Conservation (phyloP, 2,797 vertebrate species). For the Petrocephalus sullivani region DNA sequence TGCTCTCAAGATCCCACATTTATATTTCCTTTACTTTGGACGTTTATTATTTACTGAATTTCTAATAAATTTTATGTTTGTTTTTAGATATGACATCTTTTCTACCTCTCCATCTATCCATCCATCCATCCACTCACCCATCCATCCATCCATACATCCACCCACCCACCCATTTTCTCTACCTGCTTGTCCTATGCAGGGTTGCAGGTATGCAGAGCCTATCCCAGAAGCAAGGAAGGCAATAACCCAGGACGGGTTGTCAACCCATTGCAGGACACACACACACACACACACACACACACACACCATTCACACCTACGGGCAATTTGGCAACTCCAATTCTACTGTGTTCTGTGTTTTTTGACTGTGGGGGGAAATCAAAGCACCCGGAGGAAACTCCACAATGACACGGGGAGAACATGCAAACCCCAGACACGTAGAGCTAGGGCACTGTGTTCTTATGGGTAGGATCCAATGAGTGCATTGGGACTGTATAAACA, state of each 20-base stretch:
- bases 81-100: not conserved
- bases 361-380: not conserved
- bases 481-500: not conserved
- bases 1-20: not conserved
- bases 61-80: not conserved
- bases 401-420: not conserved
- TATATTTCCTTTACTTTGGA: not conserved
- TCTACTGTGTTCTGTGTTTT: not conserved
- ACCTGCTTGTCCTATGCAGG: not conserved
- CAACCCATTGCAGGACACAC: not conserved
- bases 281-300: not conserved
- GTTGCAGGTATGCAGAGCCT: not conserved
- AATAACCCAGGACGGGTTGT: not conserved
- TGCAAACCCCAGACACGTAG: not conserved
- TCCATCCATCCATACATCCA: not conserved
- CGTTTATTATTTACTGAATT: not conserved
- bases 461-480: not conserved
- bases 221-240: not conserved
- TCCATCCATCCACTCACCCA: not conserved
- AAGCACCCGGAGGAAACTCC: not conserved
- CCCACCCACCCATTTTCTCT: not conserved
- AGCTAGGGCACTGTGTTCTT: not conserved
- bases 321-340: not conserved
- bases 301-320: not conserved
- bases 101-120: not conserved